Conservation (phyloP, 2,888 invertebrate species). For the Heteromyza rotundicornis region DNA sequence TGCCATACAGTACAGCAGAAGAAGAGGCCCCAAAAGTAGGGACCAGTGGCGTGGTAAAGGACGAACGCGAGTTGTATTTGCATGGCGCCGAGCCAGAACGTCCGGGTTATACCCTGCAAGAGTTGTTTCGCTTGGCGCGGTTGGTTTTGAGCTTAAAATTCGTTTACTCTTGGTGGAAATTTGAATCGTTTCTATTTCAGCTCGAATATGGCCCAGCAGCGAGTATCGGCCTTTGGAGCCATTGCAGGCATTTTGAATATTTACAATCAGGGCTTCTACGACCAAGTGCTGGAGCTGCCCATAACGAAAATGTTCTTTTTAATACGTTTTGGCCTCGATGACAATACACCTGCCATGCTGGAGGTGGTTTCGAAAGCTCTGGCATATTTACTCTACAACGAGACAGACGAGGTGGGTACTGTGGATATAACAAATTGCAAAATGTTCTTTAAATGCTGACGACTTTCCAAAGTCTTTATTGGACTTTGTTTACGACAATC, state of each 20-base stretch:
- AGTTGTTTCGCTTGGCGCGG: constrained; percentile 80
- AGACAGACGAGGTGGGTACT: constrained; percentile 78
- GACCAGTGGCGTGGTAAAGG: constrained; percentile 47
- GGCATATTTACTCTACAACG: constrained; percentile 75
- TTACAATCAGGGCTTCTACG: constrained; percentile 77
- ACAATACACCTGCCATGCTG: constrained; percentile 75
- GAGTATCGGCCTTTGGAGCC: constrained; percentile 79
- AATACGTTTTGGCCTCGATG: constrained; percentile 85
- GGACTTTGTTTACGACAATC: constrained; percentile 72
- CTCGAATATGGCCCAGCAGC: constrained; percentile 82
- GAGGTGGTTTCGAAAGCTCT: constrained; percentile 80
- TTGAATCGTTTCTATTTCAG: constrained; percentile 51
- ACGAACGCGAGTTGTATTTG: constrained; percentile 76
- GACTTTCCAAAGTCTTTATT: constrained; percentile 71
- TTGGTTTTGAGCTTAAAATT: constrained; percentile 32
- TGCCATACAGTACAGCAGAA: constrained; percentile 71
- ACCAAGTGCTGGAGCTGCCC: constrained; percentile 76
- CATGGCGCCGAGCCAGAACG: constrained; percentile 92
- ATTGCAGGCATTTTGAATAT: constrained; percentile 80
- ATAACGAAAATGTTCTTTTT: constrained; percentile 80
- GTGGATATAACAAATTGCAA: background rate
- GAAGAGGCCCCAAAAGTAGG: constrained; percentile 57
- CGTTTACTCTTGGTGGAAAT: background rate
- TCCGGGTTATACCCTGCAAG: constrained; percentile 90
- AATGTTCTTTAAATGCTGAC: constrained; percentile 12